Conservation (phyloP, 2,113 vertebrate genomes). For the Upupa epops region DNA sequence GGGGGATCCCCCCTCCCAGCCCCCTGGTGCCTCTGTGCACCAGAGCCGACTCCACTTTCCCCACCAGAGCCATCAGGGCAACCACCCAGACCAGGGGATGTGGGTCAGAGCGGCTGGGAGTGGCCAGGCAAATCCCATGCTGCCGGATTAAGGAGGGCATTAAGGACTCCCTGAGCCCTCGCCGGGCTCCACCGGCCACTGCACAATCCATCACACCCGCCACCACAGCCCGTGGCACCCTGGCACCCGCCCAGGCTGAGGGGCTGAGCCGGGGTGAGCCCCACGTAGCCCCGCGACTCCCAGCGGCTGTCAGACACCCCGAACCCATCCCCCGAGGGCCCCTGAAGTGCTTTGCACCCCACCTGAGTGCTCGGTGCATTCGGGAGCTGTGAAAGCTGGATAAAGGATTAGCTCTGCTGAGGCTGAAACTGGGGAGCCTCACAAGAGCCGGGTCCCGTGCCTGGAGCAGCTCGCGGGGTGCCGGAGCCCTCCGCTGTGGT, state of each 20-base stretch:
- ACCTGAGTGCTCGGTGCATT: slow-evolving; percentile 74
- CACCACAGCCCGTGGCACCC: too few species aligned
- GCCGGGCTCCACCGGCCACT: slow-evolving; percentile 23
- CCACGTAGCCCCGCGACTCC: too few species aligned
- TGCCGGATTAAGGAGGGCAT: slow-evolving; percentile 61
- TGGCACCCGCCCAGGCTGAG: slow-evolving; percentile 53
- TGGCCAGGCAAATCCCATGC: slow-evolving; percentile 43
- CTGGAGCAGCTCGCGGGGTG: not conserved
- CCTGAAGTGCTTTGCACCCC: too few species aligned
- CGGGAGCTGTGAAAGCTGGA: too few species aligned
- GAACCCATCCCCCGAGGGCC: slow-evolving; percentile 56
- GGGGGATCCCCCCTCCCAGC: not conserved
- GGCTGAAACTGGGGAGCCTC: not conserved
- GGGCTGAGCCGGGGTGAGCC: too few species aligned
- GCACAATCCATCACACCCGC: too few species aligned
- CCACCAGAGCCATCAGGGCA: not conserved
- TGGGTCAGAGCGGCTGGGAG: not conserved
- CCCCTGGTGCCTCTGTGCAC: not conserved
- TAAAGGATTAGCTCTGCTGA: too few species aligned
- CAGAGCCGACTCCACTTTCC: slow-evolving; percentile 19
- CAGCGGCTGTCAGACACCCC: slow-evolving; percentile 71
- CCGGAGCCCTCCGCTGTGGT: accelerated
- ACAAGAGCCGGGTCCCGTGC: not conserved
- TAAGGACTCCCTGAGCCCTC: slow-evolving; percentile 55
- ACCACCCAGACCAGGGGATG: slow-evolving; percentile 44